These are phyloP conservation scores for Sardina pilchardus DNA, from an alignment of 2,113 vertebrate genomes.

Conservation along the genomic window DNA sequence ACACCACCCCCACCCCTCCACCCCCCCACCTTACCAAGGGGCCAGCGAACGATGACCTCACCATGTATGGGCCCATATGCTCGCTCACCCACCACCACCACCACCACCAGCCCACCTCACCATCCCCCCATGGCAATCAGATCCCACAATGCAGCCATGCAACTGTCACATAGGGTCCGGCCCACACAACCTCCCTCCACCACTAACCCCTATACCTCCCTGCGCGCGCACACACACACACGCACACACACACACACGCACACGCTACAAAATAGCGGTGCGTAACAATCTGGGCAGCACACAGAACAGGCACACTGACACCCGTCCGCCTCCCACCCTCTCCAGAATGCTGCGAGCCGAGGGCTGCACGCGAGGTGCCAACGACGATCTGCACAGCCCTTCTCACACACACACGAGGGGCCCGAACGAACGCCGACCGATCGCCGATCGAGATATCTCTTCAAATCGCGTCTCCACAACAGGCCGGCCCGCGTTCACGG, in stretches of 20 bases:
- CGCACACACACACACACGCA: neutral
- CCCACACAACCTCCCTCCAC: neutral
- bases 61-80: conserved; percentile 32
- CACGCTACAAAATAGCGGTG: neutral
- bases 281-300: neutral
- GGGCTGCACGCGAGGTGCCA: conserved; percentile 12
- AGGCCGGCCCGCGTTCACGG: neutral
- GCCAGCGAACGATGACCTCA: conserved; percentile 60
- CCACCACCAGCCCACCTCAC: conserved; percentile 10
- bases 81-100: neutral
- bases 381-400: neutral
- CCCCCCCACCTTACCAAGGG: conserved; percentile 41
- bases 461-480: conserved; percentile 4
- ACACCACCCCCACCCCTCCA: too few relatives aligned
- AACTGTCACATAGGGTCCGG: neutral
- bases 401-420: neutral
- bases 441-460: neutral
- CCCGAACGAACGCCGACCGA: neutral
- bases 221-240: neutral
- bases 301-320: neutral
- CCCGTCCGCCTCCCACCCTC: neutral
- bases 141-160: conserved; percentile 29
- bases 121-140: neutral
- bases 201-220: neutral
- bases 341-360: neutral